Percentiles rank a stretch among this genome's conserved stretches.
Evolutionary conservation across 2,797 vertebrate genomes (phyloP).

Genomic region (Pantherophis vulpinus): DNA sequence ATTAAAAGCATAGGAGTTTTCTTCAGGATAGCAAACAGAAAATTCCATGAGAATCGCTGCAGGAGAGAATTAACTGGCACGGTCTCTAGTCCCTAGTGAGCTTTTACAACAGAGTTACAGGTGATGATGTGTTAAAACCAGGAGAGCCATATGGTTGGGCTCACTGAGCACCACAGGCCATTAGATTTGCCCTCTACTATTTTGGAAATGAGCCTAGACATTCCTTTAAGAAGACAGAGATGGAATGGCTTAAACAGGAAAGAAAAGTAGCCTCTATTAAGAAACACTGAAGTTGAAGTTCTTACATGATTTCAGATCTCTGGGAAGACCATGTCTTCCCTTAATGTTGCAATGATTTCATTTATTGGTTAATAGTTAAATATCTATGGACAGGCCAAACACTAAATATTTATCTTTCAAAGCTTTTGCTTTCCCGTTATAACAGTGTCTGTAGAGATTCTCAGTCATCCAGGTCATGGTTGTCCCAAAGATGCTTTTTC

Average conservation of each 20-base stretch:
- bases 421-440: not conserved
- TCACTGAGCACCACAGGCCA: not conserved
- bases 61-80: not conserved
- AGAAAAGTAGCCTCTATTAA: not conserved
- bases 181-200: not conserved
- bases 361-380: not conserved
- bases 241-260: not conserved
- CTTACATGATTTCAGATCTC: not conserved
- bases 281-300: not conserved
- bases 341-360: not conserved
- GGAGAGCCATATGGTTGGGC: slow-evolving; percentile 10
- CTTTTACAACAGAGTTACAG: not conserved
- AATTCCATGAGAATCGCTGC: not conserved
- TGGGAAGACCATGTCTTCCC: not conserved
- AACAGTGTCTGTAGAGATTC: not conserved
- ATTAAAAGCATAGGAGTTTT: not conserved
- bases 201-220: not conserved
- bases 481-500: too few relatives aligned
- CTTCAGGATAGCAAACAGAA: not conserved
- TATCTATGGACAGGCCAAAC: not conserved
- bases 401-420: not conserved
- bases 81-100: not conserved
- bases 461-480: too few relatives aligned
- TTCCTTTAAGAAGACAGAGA: not conserved
- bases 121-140: not conserved